A percentile compares a stretch with the other conserved stretches of the same genome.
phyloP scores from a whole-genome alignment of 2,888 invertebrate genomes.

The Xanthia togata region DNA sequence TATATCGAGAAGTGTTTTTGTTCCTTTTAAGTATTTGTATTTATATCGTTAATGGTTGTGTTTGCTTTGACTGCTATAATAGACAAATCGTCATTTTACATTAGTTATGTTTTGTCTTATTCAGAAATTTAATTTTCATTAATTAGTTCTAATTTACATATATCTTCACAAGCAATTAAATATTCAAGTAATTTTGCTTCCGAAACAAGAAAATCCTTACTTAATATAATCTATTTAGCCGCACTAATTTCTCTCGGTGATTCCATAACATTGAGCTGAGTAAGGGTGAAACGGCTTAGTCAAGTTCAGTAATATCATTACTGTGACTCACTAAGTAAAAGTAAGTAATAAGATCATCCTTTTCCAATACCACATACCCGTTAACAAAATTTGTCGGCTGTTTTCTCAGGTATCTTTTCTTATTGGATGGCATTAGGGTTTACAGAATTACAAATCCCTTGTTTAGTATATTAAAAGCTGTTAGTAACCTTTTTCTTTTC shows the following conservation, averaged over 20 bases:
- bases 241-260: conserved; percentile 42
- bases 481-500: conserved; percentile 38
- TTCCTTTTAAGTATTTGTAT: conserved; percentile 11
- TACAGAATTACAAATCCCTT: conserved; percentile 56
- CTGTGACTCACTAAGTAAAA: conserved; percentile 76
- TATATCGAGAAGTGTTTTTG: conserved; percentile 63
- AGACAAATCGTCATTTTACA: neutral
- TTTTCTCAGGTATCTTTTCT: conserved; percentile 66
- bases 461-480: conserved; percentile 44
- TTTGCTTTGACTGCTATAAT: conserved; percentile 1
- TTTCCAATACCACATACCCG: conserved; percentile 73
- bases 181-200: neutral
- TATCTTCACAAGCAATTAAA: neutral
- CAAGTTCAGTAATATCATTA: conserved; percentile 80
- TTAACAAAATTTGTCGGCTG: conserved; percentile 76
- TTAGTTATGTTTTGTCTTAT: neutral
- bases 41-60: neutral
- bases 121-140: neutral
- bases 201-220: conserved; percentile 2
- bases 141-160: neutral
- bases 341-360: conserved; percentile 78
- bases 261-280: conserved; percentile 68
- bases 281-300: conserved; percentile 61
- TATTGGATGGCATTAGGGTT: conserved; percentile 60
- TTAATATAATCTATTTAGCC: conserved; percentile 25